Percentiles rank a stretch among this genome's conserved stretches.
Evolutionary conservation across 2,113 vertebrate species (phyloP).

Genomic region (Cheilinus undulatus): DNA sequence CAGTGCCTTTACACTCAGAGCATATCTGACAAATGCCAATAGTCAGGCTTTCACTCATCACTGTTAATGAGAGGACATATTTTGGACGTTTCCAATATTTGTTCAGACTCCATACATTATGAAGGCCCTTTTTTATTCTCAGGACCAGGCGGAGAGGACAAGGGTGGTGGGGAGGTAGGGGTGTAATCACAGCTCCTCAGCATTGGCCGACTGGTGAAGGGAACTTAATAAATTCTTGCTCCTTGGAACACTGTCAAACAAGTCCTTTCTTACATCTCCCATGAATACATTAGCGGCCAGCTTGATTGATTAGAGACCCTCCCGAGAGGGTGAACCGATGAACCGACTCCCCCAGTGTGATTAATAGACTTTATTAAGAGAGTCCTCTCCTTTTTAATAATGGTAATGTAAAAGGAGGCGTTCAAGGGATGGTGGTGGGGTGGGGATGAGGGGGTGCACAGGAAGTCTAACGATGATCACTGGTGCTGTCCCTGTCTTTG

Average conservation of each 20-base stretch:
- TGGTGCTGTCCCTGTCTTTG: conserved; percentile 63
- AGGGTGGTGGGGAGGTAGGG: conserved; percentile 38
- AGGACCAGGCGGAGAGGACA: conserved; percentile 34
- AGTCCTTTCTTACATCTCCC: conserved; percentile 82
- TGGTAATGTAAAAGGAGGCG: conserved; percentile 81
- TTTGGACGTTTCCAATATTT: conserved; percentile 82
- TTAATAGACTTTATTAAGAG: conserved; percentile 89
- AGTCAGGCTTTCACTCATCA: conserved; percentile 73
- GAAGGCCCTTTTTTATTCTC: conserved; percentile 72
- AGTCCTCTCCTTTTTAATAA: conserved; percentile 84
- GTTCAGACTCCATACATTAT: conserved; percentile 74
- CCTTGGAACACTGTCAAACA: conserved; percentile 86
- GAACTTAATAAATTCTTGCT: conserved; percentile 86
- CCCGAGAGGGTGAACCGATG: conserved; percentile 78
- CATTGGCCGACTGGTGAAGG: conserved; percentile 73
- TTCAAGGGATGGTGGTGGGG: conserved; percentile 27
- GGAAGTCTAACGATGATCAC: conserved; percentile 76
- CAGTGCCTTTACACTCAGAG: conserved; percentile 75
- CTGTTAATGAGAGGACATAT: conserved; percentile 83
- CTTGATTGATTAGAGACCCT: conserved; percentile 85
- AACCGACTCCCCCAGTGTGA: conserved; percentile 82
- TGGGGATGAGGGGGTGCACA: conserved; percentile 15
- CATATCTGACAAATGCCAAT: conserved; percentile 79
- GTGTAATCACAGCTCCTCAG: conserved; percentile 55
- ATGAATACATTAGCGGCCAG: conserved; percentile 83